Evolutionary conservation across 2,797 vertebrate species (phyloP).

Genomic region (Tamandua tetradactyla): DNA sequence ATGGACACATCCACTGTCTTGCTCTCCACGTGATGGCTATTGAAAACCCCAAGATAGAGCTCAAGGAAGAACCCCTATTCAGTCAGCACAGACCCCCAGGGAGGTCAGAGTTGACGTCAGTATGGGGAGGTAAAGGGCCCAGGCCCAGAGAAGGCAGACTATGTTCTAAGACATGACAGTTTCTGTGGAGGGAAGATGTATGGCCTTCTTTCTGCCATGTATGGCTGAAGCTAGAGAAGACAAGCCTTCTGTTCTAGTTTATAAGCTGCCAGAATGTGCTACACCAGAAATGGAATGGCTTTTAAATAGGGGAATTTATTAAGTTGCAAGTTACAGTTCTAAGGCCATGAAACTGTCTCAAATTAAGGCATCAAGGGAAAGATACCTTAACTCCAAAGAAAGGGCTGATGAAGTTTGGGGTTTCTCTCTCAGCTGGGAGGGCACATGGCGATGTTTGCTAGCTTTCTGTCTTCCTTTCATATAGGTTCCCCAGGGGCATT

Average conservation of each 20-base stretch:
- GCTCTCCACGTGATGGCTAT: constrained; percentile 23
- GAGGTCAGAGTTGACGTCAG: constrained; percentile 72
- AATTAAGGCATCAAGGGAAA: no score
- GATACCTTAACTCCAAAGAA: no score
- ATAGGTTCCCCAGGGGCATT: no score
- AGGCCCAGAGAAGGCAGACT: constrained; percentile 68
- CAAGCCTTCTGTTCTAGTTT: neutral
- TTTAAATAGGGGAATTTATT: no score
- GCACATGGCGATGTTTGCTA: no score
- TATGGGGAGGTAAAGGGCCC: constrained; percentile 51
- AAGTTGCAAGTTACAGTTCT: no score
- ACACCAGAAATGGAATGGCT: no score
- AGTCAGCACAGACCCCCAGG: neutral
- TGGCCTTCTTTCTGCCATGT: neutral
- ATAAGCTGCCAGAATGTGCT: no score
- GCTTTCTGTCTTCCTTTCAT: no score
- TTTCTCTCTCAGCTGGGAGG: no score
- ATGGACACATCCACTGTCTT: constrained; percentile 51
- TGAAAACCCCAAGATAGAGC: constrained; percentile 45
- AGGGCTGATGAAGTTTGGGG: no score
- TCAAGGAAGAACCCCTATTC: constrained; percentile 45
- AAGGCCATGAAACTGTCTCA: no score
- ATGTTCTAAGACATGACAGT: constrained; percentile 49
- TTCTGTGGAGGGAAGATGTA: constrained; percentile 47
- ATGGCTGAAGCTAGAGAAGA: neutral